A percentile compares a stretch with the other conserved stretches of the same genome.
phyloP scores from a whole-genome alignment of 2,113 vertebrate species.

The Cryptomyrus ogoouensis region DNA sequence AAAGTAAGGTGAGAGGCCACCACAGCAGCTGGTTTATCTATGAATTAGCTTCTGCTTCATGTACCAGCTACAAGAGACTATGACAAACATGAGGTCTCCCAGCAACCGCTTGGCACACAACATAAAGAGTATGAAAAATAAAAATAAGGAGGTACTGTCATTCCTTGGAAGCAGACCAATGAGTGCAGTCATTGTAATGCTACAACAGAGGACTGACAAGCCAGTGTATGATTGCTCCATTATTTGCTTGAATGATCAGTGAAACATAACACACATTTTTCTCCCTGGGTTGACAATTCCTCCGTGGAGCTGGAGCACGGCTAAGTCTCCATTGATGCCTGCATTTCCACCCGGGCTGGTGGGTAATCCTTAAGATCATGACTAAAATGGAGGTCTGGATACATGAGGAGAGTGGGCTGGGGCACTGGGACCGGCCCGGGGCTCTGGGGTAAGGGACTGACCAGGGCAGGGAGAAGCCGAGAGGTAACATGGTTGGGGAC shows the following conservation, averaged over 20 bases:
- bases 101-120: not conserved
- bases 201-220: conserved; percentile 9
- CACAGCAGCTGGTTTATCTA: conserved; percentile 4
- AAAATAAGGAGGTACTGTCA: not conserved
- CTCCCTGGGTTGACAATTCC: conserved; percentile 17
- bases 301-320: not conserved
- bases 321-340: not conserved
- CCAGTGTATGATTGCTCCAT: conserved; percentile 20
- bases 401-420: not conserved
- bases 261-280: conserved; percentile 16
- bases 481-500: not conserved
- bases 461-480: not conserved
- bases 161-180: not conserved
- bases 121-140: not conserved
- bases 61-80: not conserved
- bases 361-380: not conserved
- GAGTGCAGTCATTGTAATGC: not conserved
- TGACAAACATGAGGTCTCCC: conserved; percentile 2
- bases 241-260: conserved; percentile 24
- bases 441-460: not conserved
- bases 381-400: not conserved
- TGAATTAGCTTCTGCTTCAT: conserved; percentile 10
- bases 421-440: not conserved
- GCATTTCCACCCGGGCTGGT: not conserved
- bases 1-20: not conserved